Base-by-base conservation (phyloP, 1,140 invertebrate genomes). In the Gryllus bimaculatus region DNA sequence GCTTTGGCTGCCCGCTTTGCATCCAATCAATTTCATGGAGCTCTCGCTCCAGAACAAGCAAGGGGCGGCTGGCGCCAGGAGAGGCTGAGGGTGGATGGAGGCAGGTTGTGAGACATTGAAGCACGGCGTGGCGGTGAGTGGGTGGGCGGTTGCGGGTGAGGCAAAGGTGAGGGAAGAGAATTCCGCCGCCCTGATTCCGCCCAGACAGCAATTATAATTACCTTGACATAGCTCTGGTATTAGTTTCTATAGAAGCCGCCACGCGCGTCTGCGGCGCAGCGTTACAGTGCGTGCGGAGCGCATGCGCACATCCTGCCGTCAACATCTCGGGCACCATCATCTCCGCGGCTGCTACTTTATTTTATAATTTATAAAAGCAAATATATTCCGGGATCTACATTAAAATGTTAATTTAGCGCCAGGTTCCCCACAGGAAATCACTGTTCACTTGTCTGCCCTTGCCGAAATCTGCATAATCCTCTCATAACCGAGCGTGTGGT, bases 1-100 rank as follows among this genome's bases (percentile, higher is more conserved):
- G n/a, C 12, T 10, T n/a, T 49, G 48, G 48, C 10, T 54, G 75
- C 48, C 26, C 75, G 39, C 12, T 18, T 76, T 76, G 48, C 76
- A 47, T 54, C 48, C 76, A 77, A 77, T 77, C 76, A 77, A 77
- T 77, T 54, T 77, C 76, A 77, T 48, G 76, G 76, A 47, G 8
- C n/a, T 77, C 47, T 54, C 8, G 39, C 13, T 76, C 75, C 48
- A 47, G 39, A 77, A 77, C 76, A 77, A 77, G 39, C 76, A 66
- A 66, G 54, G 54, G 54, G 10, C 10, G 26, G 26, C 26, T 39
- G 26, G 26, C 26, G 26, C 26, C 26, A 39, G 26, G 26, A 39
- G 26, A 39, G 26, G 26, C 26, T 39, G 26, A 39, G 26, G 26
- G 26, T 39, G 26, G 26, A 5, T 1, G 26, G 26, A 39, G 26